Conservation (phyloP, 1,140 invertebrate genomes). For the Cryptotermes secundus region DNA sequence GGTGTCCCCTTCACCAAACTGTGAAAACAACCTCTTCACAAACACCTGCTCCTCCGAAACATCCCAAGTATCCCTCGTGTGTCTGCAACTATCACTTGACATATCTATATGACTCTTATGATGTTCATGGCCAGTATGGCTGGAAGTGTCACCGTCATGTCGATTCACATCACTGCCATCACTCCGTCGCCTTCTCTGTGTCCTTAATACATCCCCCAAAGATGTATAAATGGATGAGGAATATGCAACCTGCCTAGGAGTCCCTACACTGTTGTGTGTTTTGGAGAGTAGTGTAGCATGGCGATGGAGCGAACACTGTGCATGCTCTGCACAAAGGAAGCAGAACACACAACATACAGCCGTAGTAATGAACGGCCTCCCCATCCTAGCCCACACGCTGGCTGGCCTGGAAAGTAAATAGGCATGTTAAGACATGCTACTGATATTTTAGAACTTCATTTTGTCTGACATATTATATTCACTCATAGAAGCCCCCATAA, state of each 20-base stretch:
- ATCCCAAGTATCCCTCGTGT: conserved; percentile 38
- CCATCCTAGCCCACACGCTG: background rate
- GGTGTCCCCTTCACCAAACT: conserved; percentile 55
- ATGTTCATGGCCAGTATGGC: too few species aligned
- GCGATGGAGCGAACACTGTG: background rate
- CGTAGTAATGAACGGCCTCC: background rate
- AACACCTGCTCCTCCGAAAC: conserved; percentile 46
- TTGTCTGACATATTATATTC: too few species aligned
- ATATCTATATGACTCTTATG: too few species aligned
- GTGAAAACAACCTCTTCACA: conserved; percentile 52
- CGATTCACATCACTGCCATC: too few species aligned
- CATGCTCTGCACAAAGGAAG: conserved; percentile 8
- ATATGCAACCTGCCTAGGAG: conserved; percentile 38
- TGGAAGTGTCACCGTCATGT: too few species aligned
- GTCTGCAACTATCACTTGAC: background rate
- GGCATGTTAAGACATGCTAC: too few species aligned
- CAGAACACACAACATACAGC: conserved; percentile 23
- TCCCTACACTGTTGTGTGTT: conserved; percentile 36
- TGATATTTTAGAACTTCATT: too few species aligned
- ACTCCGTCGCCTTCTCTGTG: conserved; percentile 20
- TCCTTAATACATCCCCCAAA: conserved; percentile 7
- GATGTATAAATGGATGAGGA: conserved; percentile 31
- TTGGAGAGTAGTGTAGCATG: background rate
- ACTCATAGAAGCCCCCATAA: too few species aligned
- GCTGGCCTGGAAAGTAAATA: too few species aligned